Conservation (phyloP, 2,113 vertebrate genomes). For the Spheniscus mendiculus region DNA sequence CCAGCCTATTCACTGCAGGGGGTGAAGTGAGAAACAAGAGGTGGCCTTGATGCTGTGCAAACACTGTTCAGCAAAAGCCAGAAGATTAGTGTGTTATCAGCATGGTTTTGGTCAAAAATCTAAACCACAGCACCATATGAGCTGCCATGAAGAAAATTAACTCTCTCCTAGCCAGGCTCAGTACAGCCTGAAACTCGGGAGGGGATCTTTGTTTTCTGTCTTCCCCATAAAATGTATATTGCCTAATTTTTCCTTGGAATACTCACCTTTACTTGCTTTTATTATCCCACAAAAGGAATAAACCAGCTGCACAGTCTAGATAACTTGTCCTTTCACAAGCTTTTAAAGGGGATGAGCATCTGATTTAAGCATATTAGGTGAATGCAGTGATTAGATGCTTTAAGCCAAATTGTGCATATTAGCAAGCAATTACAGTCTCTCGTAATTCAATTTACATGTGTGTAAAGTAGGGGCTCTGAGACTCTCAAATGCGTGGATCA, state of each 20-base stretch:
- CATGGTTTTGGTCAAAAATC: not conserved
- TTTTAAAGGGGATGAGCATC: not conserved
- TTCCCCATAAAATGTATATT: not conserved
- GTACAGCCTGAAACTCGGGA: not conserved
- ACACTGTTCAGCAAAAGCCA: not conserved
- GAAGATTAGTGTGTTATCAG: not conserved
- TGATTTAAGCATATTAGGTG: not conserved
- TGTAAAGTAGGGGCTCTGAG: not conserved
- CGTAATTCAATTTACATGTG: not conserved
- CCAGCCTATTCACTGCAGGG: not conserved
- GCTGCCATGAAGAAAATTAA: not conserved
- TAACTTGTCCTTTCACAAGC: not conserved
- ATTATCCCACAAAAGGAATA: not conserved
- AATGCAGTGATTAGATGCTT: not conserved
- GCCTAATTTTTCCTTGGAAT: not conserved
- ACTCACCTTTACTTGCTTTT: not conserved
- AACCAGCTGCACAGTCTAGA: not conserved
- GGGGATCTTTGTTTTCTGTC: not conserved
- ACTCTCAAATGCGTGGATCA: not conserved
- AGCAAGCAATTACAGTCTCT: not conserved
- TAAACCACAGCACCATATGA: not conserved
- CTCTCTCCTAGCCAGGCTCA: not conserved
- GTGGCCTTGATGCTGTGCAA: fast-evolving
- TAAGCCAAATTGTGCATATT: not conserved
- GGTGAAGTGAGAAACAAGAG: not conserved